A percentile compares a stretch with the other conserved stretches of the same genome.
These are phyloP conservation scores for Phalacrocorax pelagicus DNA, from an alignment of 2,113 vertebrate species.

Conservation along the genomic window DNA sequence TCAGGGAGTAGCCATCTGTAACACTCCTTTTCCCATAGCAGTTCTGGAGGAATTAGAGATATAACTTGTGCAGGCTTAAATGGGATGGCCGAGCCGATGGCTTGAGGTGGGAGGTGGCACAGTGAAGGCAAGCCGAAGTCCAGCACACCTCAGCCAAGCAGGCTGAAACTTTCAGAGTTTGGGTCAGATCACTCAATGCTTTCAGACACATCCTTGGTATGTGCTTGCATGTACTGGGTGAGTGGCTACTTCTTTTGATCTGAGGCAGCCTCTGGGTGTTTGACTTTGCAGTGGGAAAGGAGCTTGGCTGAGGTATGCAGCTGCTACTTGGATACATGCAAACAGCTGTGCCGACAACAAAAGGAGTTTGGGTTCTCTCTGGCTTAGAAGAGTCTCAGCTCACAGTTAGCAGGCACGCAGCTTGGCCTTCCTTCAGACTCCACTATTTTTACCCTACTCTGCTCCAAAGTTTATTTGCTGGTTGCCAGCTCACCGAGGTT, in stretches of 20 bases:
- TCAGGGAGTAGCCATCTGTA: neutral
- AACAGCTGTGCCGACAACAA: neutral
- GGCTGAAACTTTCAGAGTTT: neutral
- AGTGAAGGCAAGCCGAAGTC: rapidly evolving
- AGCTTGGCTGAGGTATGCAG: neutral
- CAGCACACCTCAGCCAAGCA: neutral
- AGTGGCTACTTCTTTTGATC: neutral
- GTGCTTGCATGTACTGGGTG: rapidly evolving
- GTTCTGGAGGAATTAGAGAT: neutral
- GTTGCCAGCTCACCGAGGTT: neutral
- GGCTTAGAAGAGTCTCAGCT: neutral
- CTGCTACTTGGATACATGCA: neutral
- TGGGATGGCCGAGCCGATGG: rapidly evolving
- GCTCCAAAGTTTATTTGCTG: neutral
- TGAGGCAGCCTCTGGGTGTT: neutral
- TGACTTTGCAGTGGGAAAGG: neutral
- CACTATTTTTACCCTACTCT: neutral
- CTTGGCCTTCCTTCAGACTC: neutral
- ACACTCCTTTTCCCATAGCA: rapidly evolving
- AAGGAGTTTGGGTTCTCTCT: neutral
- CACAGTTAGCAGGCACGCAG: neutral
- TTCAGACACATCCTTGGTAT: neutral
- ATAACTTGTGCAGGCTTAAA: neutral
- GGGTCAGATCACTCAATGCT: neutral
- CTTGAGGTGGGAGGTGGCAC: neutral